Evolutionary conservation across 2,797 vertebrate species (phyloP).

Genomic region (Vireo griseus): DNA sequence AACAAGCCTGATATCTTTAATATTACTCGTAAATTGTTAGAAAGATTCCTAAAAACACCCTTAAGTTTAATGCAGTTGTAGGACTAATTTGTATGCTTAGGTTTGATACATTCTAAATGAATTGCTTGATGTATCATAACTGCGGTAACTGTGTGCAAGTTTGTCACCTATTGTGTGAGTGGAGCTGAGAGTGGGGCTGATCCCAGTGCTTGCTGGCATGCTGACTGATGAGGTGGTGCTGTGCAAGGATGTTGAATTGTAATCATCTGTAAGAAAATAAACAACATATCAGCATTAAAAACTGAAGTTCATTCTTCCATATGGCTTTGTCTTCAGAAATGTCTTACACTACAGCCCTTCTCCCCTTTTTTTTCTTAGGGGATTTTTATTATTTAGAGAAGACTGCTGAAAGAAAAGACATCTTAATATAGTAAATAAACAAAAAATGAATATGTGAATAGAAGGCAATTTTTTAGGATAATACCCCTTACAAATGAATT

Average conservation of each 20-base stretch:
- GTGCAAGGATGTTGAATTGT: slow-evolving; percentile 19
- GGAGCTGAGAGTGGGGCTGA: neutral
- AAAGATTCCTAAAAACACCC: neutral
- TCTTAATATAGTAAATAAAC: neutral
- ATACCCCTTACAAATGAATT: neutral
- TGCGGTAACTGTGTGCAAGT: slow-evolving; percentile 50
- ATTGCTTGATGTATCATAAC: neutral
- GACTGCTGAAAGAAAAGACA: neutral
- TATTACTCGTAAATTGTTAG: neutral
- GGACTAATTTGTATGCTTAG: neutral
- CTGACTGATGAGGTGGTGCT: neutral
- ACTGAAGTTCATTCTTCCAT: neutral
- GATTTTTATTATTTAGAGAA: neutral
- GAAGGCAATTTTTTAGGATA: neutral
- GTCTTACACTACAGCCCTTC: neutral
- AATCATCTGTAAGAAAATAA: slow-evolving; percentile 67
- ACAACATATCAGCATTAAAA: slow-evolving; percentile 39
- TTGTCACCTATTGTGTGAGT: slow-evolving; percentile 69
- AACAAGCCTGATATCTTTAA: neutral
- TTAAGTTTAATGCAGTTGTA: neutral
- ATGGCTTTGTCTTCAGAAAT: neutral
- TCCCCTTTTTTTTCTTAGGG: neutral
- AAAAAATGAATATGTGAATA: neutral
- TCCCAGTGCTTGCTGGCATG: slow-evolving; percentile 32
- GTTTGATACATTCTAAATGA: neutral